A percentile compares a stretch with the other conserved stretches of the same genome.
These are phyloP conservation scores for Cacatua alba DNA, from an alignment of 2,113 vertebrate species.

Conservation along the genomic window DNA sequence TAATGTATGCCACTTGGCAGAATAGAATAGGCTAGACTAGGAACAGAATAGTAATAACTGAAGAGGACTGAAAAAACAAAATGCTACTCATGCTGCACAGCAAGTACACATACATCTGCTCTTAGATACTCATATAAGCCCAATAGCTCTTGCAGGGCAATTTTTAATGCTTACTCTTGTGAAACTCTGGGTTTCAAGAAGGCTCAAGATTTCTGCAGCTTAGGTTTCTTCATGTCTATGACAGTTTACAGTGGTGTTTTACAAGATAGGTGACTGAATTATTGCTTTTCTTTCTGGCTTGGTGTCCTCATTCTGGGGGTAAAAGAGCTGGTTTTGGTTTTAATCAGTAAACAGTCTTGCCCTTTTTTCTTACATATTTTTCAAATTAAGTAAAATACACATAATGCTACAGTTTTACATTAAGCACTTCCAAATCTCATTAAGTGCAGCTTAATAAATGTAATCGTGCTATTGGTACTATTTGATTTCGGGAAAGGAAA, in stretches of 20 bases:
- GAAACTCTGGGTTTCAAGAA: not conserved
- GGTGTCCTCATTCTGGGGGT: not conserved
- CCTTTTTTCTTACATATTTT: not conserved
- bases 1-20: no score
- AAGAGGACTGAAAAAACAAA: not conserved
- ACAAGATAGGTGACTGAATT: not conserved
- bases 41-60: not conserved
- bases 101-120: not conserved
- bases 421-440: slow-evolving; percentile 28
- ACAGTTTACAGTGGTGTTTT: not conserved
- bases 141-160: not conserved
- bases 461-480: not conserved
- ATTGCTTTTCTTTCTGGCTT: not conserved
- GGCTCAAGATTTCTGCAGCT: not conserved
- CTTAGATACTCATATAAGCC: not conserved
- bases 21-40: not conserved
- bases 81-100: not conserved
- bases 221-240: not conserved
- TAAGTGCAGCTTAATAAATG: not conserved
- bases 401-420: not conserved
- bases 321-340: not conserved
- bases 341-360: not conserved
- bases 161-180: not conserved
- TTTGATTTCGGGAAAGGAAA: not conserved
- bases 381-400: slow-evolving; percentile 1